phyloP scores from a whole-genome alignment of 2,113 vertebrate genomes.

The Nettapus auritus region DNA sequence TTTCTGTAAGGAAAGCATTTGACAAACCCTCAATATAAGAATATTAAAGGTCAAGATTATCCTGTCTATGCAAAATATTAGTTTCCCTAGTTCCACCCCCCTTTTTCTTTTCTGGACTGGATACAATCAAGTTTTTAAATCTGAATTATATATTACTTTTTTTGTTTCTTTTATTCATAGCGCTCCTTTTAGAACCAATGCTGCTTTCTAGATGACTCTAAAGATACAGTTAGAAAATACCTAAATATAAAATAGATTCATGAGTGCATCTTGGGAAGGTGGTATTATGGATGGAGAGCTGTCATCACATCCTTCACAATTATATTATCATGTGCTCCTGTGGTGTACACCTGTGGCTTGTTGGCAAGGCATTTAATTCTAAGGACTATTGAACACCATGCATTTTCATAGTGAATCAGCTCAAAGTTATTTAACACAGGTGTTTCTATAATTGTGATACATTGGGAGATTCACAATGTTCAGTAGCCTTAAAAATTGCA shows the following conservation, averaged over 20 bases:
- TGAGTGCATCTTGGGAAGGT: constrained; percentile 64
- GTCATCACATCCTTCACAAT: constrained; percentile 74
- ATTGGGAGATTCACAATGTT: constrained; percentile 36
- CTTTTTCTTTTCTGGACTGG: background rate
- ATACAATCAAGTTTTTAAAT: background rate
- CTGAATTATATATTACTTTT: background rate
- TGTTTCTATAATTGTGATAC: constrained; percentile 73
- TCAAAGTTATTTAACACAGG: constrained; percentile 71
- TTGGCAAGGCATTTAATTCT: constrained; percentile 68
- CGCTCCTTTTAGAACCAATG: background rate
- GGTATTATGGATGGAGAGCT: constrained; percentile 64
- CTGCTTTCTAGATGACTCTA: constrained; percentile 12
- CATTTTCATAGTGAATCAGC: constrained; percentile 70
- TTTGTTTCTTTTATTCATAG: background rate
- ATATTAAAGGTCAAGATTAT: background rate
- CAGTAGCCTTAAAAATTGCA: constrained; percentile 48
- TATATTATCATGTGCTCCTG: constrained; percentile 64
- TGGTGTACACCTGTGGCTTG: constrained; percentile 78
- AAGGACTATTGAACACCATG: constrained; percentile 62
- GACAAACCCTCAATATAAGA: background rate
- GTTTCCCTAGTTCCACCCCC: too few species aligned
- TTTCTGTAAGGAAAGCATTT: background rate
- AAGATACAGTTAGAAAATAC: constrained; percentile 58
- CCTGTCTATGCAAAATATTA: background rate
- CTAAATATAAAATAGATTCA: constrained; percentile 65